Conservation (phyloP, 2,797 vertebrate genomes). For the Neomorphus geoffroyi region DNA sequence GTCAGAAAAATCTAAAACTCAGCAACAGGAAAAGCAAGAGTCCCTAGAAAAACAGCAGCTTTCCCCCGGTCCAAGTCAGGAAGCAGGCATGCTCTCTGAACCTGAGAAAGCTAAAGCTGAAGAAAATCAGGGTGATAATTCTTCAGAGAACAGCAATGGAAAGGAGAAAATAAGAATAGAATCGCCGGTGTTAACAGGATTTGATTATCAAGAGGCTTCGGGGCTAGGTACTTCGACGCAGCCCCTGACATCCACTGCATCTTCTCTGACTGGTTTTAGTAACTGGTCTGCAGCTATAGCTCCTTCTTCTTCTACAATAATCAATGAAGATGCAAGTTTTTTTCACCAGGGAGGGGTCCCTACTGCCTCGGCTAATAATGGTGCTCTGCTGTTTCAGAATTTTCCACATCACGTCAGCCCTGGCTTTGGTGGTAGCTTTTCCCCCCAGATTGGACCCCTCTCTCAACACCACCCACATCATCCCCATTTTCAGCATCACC, state of each 20-base stretch:
- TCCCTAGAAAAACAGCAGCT: slow-evolving; percentile 95
- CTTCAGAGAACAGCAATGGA: slow-evolving; percentile 87
- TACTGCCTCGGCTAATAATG: slow-evolving; percentile 90
- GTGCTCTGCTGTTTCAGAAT: slow-evolving; percentile 97
- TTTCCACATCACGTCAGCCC: slow-evolving; percentile 96
- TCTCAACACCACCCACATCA: slow-evolving; percentile 97
- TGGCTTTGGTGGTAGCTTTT: slow-evolving; percentile 95
- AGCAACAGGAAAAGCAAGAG: slow-evolving; percentile 93
- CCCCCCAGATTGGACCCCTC: slow-evolving; percentile 95
- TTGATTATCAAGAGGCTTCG: slow-evolving; percentile 95
- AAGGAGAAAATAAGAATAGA: slow-evolving; percentile 97
- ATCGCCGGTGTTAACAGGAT: slow-evolving; percentile 92
- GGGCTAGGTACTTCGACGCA: slow-evolving; percentile 91
- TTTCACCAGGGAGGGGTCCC: slow-evolving; percentile 90
- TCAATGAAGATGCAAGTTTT: slow-evolving; percentile 96
- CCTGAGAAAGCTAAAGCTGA: slow-evolving; percentile 89
- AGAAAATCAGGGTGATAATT: slow-evolving; percentile 88
- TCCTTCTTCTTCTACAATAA: slow-evolving; percentile 92
- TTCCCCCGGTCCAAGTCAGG: slow-evolving; percentile 90
- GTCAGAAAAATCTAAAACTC: slow-evolving; percentile 94
- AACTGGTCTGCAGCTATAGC: slow-evolving; percentile 98
- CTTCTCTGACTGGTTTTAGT: slow-evolving; percentile 94
- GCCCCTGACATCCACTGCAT: slow-evolving; percentile 92
- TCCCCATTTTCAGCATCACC: slow-evolving; percentile 95
- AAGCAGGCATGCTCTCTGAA: slow-evolving; percentile 90